These are phyloP conservation scores for Timandra comae DNA, from an alignment of 2,888 invertebrate genomes.

Conservation along the genomic window DNA sequence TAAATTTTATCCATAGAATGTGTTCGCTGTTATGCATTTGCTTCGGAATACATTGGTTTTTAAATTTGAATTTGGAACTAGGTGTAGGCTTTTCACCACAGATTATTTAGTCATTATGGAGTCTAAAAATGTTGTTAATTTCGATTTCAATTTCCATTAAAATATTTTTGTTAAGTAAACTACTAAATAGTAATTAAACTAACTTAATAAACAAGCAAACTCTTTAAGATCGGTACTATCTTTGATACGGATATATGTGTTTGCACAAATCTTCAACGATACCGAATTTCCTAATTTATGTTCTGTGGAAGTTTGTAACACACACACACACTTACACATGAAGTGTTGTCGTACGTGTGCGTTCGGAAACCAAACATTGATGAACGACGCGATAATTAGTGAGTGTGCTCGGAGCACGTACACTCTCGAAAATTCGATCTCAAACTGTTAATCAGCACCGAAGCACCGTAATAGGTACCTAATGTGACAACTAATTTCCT, in stretches of 20 bases:
- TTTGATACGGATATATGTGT: neutral
- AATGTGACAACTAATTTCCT: constrained; percentile 73
- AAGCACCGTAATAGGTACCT: constrained; percentile 51
- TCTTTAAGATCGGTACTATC: too few relatives aligned
- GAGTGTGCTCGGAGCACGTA: constrained; percentile 9
- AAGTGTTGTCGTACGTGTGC: too few relatives aligned
- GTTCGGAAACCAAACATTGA: constrained; percentile 26
- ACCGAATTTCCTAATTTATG: constrained; percentile 22
- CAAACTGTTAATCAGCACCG: constrained; percentile 41
- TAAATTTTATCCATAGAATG: constrained; percentile 16
- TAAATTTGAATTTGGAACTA: neutral
- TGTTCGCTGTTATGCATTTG: constrained; percentile 4
- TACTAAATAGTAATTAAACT: too few relatives aligned
- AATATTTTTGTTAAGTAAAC: too few relatives aligned
- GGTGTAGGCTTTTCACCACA: too few relatives aligned
- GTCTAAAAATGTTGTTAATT: too few relatives aligned
- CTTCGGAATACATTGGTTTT: neutral
- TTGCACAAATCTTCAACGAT: constrained; percentile 5
- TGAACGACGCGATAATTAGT: constrained; percentile 12
- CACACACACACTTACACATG: too few relatives aligned
- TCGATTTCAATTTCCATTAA: too few relatives aligned
- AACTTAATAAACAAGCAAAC: too few relatives aligned
- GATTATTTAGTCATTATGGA: too few relatives aligned
- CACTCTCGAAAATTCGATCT: constrained; percentile 8
- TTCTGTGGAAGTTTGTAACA: neutral